These are phyloP conservation scores for Phoronis australis DNA, from an alignment of 2,888 invertebrate species.

Conservation along the genomic window DNA sequence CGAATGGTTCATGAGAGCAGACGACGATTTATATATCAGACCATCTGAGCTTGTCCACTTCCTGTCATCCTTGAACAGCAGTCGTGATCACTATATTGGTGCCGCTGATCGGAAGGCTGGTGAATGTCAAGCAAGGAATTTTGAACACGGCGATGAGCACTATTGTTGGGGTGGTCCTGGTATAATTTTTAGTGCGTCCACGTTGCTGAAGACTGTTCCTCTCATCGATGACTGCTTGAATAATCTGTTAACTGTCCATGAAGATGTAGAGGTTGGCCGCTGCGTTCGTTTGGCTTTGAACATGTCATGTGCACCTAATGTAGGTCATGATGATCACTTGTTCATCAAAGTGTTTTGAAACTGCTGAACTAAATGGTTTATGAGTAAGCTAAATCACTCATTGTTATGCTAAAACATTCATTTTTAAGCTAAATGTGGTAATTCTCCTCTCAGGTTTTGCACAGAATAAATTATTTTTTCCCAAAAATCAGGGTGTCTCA, in stretches of 20 bases:
- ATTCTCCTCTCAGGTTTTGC: too few species aligned
- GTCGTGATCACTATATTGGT: slow-evolving; percentile 75
- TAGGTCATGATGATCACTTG: too few species aligned
- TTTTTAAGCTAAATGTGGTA: too few species aligned
- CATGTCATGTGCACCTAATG: too few species aligned
- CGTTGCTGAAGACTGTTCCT: slow-evolving; percentile 70
- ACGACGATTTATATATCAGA: slow-evolving; percentile 92
- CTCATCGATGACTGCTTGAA: slow-evolving; percentile 83
- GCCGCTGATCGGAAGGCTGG: slow-evolving; percentile 55
- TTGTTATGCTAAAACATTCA: too few species aligned
- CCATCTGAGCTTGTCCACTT: slow-evolving; percentile 75
- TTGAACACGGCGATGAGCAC: slow-evolving; percentile 69
- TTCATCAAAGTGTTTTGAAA: too few species aligned
- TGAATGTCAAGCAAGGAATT: slow-evolving; percentile 78
- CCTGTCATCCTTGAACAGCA: slow-evolving; percentile 78
- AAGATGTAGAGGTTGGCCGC: slow-evolving; percentile 93
- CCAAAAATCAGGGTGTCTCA: too few species aligned
- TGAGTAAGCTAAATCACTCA: too few species aligned
- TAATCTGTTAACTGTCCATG: slow-evolving; percentile 88
- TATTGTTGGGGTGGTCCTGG: slow-evolving; percentile 99
- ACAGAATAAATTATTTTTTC: too few species aligned
- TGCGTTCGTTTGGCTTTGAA: too few species aligned
- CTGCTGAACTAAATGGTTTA: too few species aligned
- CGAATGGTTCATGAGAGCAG: slow-evolving; percentile 95
- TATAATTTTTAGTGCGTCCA: slow-evolving; percentile 80